Evolutionary conservation across 2,888 invertebrate genomes (phyloP).

Genomic region (Oscheius sp.): DNA sequence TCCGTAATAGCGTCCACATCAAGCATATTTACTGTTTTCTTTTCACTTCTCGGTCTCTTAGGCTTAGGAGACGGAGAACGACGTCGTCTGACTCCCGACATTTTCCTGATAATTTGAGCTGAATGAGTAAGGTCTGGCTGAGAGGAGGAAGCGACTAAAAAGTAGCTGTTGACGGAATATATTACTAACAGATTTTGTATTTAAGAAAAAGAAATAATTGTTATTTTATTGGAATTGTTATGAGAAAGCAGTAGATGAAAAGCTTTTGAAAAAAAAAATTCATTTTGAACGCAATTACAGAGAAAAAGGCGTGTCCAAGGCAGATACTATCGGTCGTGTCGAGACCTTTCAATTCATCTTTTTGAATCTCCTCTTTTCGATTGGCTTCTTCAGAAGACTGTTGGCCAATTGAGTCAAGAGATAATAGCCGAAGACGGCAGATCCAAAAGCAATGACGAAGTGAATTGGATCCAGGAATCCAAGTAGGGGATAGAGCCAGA

Average conservation of each 20-base stretch:
- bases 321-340: too few relatives aligned
- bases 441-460: slow-evolving; percentile 80
- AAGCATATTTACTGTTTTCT: slow-evolving; percentile 27
- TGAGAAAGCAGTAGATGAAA: too few relatives aligned
- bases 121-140: too few relatives aligned
- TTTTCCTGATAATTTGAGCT: neutral
- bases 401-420: slow-evolving; percentile 76
- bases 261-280: too few relatives aligned
- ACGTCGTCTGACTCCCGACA: neutral
- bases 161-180: too few relatives aligned
- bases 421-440: slow-evolving; percentile 74
- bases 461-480: slow-evolving; percentile 80
- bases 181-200: too few relatives aligned
- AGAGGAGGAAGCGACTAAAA: too few relatives aligned
- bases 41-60: neutral
- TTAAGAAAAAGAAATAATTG: neutral
- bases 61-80: slow-evolving; percentile 6
- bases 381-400: neutral
- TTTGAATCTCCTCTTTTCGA: neutral
- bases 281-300: too few relatives aligned
- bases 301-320: too few relatives aligned
- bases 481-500: slow-evolving; percentile 92
- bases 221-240: neutral
- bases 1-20: slow-evolving; percentile 9
- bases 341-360: too few relatives aligned